These are phyloP conservation scores for Lamprotornis superbus DNA, from an alignment of 2,113 vertebrate genomes.

Conservation along the genomic window DNA sequence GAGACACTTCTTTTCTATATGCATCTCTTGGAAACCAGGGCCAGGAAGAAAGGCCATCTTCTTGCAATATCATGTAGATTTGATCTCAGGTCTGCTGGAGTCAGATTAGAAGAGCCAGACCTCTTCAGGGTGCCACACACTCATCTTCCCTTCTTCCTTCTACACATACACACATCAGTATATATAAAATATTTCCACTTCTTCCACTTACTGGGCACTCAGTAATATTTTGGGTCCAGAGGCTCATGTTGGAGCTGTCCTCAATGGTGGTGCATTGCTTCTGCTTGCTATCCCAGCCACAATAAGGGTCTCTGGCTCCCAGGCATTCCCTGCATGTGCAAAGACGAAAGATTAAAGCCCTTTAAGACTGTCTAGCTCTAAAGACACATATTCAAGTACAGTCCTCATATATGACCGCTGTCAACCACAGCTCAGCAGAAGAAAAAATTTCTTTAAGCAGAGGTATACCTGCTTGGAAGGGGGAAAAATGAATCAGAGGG, in stretches of 20 bases:
- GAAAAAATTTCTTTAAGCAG: slow-evolving; percentile 51
- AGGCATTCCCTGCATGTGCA: slow-evolving; percentile 84
- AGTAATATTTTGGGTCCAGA: slow-evolving; percentile 97
- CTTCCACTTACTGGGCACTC: slow-evolving; percentile 87
- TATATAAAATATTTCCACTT: not conserved
- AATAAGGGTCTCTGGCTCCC: slow-evolving; percentile 93
- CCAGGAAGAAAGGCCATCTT: not conserved
- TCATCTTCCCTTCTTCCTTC: not conserved
- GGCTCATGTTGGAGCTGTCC: slow-evolving; percentile 97
- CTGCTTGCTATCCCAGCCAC: slow-evolving; percentile 94
- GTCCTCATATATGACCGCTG: slow-evolving; percentile 34
- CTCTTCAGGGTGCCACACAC: not conserved
- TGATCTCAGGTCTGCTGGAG: not conserved
- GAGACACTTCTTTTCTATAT: not conserved
- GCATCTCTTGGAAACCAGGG: not conserved
- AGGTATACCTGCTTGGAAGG: slow-evolving; percentile 46
- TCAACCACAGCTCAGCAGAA: slow-evolving; percentile 2
- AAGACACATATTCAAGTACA: not conserved
- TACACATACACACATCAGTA: not conserved
- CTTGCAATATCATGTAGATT: not conserved
- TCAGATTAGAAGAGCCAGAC: not conserved
- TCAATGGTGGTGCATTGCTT: slow-evolving; percentile 91
- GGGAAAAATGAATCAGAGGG: slow-evolving; percentile 4
- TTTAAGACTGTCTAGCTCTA: not conserved
- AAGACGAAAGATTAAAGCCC: slow-evolving; percentile 50